phyloP scores from a whole-genome alignment of 2,113 vertebrate species.

The Corythornis cristatus region DNA sequence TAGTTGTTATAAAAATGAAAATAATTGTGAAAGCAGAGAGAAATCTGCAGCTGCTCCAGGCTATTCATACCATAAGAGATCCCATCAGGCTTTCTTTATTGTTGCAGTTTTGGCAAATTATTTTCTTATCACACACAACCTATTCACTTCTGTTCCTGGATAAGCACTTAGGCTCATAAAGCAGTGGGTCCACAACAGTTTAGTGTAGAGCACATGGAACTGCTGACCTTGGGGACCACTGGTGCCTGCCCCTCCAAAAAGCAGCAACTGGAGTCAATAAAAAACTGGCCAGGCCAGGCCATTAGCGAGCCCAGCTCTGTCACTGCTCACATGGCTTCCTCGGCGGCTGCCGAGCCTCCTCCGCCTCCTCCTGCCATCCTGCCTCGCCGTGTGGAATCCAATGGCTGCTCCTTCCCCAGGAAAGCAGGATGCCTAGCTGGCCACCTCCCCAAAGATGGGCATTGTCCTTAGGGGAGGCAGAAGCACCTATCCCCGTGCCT shows the following conservation, averaged over 20 bases:
- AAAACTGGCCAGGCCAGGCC: slow-evolving; percentile 71
- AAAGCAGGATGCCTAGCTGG: not conserved
- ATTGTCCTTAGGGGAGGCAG: not conserved
- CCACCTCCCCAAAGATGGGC: not conserved
- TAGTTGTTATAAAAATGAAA: slow-evolving; percentile 85
- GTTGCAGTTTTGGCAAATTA: slow-evolving; percentile 88
- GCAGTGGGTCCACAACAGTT: slow-evolving; percentile 83
- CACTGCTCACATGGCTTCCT: slow-evolving; percentile 38
- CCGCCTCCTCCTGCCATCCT: not conserved
- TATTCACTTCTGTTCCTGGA: slow-evolving; percentile 86
- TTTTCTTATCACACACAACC: slow-evolving; percentile 87
- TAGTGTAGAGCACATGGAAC: slow-evolving; percentile 77
- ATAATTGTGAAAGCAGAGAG: slow-evolving; percentile 85
- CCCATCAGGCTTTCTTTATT: slow-evolving; percentile 85
- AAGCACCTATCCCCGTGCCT: not conserved
- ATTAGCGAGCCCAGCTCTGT: slow-evolving; percentile 49
- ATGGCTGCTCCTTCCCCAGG: not conserved
- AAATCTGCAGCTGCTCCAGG: slow-evolving; percentile 83
- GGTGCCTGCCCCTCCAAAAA: slow-evolving; percentile 72
- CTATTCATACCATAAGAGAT: slow-evolving; percentile 84
- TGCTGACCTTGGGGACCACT: slow-evolving; percentile 73
- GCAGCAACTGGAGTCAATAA: slow-evolving; percentile 81
- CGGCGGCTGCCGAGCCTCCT: not conserved
- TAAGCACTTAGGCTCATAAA: slow-evolving; percentile 84
- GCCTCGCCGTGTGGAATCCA: slow-evolving; percentile 11